Evolutionary conservation across 2,888 invertebrate species (phyloP), one percentile per base, ranked within the genome.

Genomic region (Scaptomyza cyrtandrae): DNA sequence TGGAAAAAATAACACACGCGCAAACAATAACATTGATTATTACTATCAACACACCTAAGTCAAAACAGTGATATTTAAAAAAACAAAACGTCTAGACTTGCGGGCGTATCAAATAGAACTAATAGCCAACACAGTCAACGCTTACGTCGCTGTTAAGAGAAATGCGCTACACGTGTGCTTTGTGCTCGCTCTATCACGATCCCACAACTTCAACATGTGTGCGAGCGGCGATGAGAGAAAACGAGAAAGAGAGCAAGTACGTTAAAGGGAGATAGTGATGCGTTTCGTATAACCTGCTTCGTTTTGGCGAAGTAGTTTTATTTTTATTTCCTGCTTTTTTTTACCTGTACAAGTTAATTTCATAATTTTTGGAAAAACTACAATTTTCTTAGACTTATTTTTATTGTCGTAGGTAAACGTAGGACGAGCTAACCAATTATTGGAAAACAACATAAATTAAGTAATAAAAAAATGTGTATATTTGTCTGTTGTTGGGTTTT

Each of bases 21-120:
- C 59, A 75, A 69, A 66, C 62, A 69, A 27, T 37, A 46, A 56
- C 62, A 59, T 7, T 31, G 31, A 59, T 55, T 55, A 41, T 60
- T 86, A 78, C 81, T 83, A 86, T 84, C 79, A 87, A 78, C 75
- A 71, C 78, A 85, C 81, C 78, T 77, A 59, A 69, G 53, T 75
- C 58, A 58, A 82, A 67, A 58, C 64, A 60, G 44, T 43, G 54
- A 50, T 19, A 65, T 54, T 49, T 10, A 19, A 44, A 52, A 46
- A 48, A 45, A 16, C 19, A 56, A 46, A 35, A n/a, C 84, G 88
- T 84, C 84, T 88, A 78, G 86, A 88, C 84, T 63, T 67, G 73
- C 78, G 65, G 78, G 86, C 75, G 88, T 70, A 68, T 66, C 63
- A 67, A 79, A 87, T 61, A 65, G 59, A 71, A 83, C 77, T 87